Evolutionary conservation across 2,888 invertebrate species (phyloP).

Genomic region (Steinernema carpocapsae): DNA sequence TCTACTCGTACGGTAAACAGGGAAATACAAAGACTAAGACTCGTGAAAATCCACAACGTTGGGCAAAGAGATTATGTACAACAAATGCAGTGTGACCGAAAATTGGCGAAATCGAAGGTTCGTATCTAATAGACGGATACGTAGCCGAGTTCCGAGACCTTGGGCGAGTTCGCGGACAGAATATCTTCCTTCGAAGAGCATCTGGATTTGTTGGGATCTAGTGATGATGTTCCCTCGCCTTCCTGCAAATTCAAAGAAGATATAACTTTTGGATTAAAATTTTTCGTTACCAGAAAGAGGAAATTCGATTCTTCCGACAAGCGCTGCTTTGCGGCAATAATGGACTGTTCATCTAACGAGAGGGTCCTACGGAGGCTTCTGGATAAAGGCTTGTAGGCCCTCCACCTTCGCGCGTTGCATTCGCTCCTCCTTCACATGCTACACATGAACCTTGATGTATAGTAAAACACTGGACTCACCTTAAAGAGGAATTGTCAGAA

Average conservation of each 20-base stretch:
- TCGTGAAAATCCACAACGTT: slow-evolving; percentile 8
- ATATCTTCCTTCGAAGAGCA: slow-evolving; percentile 18
- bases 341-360: slow-evolving; percentile 20
- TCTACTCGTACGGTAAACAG: slow-evolving; percentile 12
- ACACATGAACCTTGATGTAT: neutral
- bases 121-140: neutral
- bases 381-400: neutral
- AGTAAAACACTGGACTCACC: neutral
- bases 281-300: too few species aligned
- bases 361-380: slow-evolving; percentile 3
- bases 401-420: neutral
- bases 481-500: neutral
- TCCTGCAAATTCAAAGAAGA: neutral
- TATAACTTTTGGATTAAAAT: too few species aligned
- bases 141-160: neutral
- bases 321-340: neutral
- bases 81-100: slow-evolving; percentile 1
- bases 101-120: neutral
- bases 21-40: neutral
- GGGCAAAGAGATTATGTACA: slow-evolving; percentile 4
- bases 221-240: neutral
- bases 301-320: neutral
- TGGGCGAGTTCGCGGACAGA: neutral
- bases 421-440: slow-evolving; percentile 13
- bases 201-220: neutral